Conservation (phyloP, 2,113 vertebrate species). For the Plecotus auritus region DNA sequence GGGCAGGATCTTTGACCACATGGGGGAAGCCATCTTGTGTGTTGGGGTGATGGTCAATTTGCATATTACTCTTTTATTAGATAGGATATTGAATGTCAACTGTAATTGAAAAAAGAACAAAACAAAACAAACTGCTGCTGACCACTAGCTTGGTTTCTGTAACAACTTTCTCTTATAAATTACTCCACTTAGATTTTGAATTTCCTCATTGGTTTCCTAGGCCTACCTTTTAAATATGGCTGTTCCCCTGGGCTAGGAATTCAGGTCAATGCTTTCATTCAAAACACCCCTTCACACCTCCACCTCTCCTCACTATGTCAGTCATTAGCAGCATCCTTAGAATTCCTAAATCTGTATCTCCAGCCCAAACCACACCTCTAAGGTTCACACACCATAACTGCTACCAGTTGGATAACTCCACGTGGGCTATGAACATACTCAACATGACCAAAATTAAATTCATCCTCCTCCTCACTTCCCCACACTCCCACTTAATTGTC, state of each 20-base stretch:
- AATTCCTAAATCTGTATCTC: not conserved
- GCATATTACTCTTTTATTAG: too few species aligned
- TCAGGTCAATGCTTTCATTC: not conserved
- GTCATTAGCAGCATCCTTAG: not conserved
- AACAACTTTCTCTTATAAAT: not conserved
- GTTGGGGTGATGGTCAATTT: too few species aligned
- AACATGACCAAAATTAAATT: not conserved
- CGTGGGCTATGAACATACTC: not conserved
- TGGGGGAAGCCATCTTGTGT: too few species aligned
- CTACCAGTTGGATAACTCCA: not conserved
- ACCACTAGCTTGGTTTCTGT: not conserved
- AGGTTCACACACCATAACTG: not conserved
- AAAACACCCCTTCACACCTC: not conserved
- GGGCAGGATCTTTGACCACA: too few species aligned
- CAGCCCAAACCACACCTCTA: not conserved
- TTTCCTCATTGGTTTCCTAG: not conserved
- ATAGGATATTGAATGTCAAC: not conserved
- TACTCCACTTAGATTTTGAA: not conserved
- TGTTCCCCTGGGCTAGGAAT: not conserved
- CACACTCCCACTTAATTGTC: not conserved
- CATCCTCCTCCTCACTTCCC: too few species aligned
- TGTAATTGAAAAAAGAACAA: not conserved
- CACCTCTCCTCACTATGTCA: not conserved
- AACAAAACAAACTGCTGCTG: not conserved
- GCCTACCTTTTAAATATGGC: not conserved